phyloP scores from a whole-genome alignment of 2,113 vertebrate species.

The Barnardius zonarius region DNA sequence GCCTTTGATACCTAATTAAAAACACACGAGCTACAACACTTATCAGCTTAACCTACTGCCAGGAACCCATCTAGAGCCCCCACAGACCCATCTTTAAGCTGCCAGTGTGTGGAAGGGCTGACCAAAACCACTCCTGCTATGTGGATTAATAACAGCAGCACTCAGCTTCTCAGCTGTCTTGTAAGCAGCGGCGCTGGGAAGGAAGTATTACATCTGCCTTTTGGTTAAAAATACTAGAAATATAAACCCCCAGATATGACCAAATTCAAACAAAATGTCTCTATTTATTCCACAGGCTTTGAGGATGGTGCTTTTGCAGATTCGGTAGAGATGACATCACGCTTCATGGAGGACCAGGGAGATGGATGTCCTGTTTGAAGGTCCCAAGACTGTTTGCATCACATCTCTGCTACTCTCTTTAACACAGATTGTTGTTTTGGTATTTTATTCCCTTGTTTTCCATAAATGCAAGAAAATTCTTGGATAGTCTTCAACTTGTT shows the following conservation, averaged over 20 bases:
- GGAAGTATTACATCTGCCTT: not conserved
- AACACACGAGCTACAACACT: not conserved
- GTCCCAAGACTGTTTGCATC: not conserved
- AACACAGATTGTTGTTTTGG: too few relatives aligned
- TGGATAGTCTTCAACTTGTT: not conserved
- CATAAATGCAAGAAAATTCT: not conserved
- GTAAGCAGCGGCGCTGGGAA: not conserved
- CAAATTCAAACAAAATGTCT: not conserved
- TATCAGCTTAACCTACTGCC: not conserved
- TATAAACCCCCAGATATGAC: not conserved
- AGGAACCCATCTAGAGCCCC: not conserved
- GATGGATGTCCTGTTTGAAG: not conserved
- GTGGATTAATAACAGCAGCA: not conserved
- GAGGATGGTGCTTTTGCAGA: not conserved
- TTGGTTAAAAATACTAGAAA: not conserved
- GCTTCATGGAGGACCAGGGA: too few relatives aligned
- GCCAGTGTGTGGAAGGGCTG: not conserved
- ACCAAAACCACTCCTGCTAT: not conserved
- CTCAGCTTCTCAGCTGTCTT: too few relatives aligned
- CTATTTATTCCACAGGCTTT: not conserved
- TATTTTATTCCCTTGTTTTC: not conserved
- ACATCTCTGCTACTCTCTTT: not conserved
- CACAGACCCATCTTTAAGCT: fast-evolving
- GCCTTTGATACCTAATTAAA: not conserved
- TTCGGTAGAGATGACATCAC: not conserved